phyloP scores from a whole-genome alignment of 2,113 vertebrate species.

The Oceanites oceanicus region DNA sequence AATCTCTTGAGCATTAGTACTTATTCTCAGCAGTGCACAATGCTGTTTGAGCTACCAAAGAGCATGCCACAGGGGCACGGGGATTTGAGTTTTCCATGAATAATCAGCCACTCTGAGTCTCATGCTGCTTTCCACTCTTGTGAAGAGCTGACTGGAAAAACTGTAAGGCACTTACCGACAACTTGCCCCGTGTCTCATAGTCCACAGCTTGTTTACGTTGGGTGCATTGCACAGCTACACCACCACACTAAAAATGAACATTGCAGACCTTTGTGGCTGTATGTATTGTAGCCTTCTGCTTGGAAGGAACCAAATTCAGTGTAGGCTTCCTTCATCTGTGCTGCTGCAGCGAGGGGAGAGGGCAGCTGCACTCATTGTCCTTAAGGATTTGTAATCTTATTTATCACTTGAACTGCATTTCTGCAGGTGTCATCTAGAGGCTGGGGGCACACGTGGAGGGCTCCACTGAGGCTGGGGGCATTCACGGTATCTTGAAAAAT shows the following conservation, averaged over 20 bases:
- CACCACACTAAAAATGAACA: rapidly evolving
- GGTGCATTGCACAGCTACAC: background rate
- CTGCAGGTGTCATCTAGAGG: background rate
- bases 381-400: background rate
- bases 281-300: background rate
- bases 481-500: background rate
- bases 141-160: background rate
- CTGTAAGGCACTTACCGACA: background rate
- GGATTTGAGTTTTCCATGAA: background rate
- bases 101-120: no score
- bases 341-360: background rate
- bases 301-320: background rate
- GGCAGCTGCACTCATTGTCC: background rate
- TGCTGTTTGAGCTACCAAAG: background rate
- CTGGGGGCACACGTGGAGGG: background rate
- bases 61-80: no score
- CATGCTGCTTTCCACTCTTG: no score
- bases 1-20: background rate
- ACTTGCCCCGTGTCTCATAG: background rate
- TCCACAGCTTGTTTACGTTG: background rate
- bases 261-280: background rate
- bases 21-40: background rate
- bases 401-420: background rate
- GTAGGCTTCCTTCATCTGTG: background rate
- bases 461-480: background rate